Percentiles rank a stretch among this genome's conserved stretches.
Conservation (phyloP, 2,113 vertebrate species). For the Athene noctua region DNA sequence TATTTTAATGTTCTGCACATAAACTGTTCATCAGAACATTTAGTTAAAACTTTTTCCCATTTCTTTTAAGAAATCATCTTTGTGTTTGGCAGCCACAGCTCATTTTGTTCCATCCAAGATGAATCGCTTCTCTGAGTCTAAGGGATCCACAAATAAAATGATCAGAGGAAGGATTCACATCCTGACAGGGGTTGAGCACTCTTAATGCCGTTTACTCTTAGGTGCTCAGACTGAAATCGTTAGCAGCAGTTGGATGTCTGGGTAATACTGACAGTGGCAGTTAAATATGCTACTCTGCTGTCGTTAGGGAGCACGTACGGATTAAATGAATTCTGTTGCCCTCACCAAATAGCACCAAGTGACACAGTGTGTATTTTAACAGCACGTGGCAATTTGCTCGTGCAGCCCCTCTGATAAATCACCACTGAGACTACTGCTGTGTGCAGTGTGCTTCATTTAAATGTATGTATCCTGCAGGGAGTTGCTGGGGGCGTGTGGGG, state of each 20-base stretch:
- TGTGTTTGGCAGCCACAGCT: neutral
- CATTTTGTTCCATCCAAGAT: neutral
- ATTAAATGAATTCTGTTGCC: neutral
- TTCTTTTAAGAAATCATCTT: neutral
- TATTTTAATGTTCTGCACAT: neutral
- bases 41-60: neutral
- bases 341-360: neutral
- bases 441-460: neutral
- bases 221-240: neutral
- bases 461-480: neutral
- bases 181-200: neutral
- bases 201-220: neutral
- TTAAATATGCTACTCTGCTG: neutral
- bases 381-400: neutral
- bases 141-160: neutral
- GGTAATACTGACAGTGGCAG: neutral
- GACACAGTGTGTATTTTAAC: accelerated
- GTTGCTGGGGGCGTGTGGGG: neutral
- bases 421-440: neutral
- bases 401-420: too few relatives aligned
- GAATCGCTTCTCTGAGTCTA: neutral
- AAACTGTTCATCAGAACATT: neutral
- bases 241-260: neutral
- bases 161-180: neutral
- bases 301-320: neutral